Evolutionary conservation across 2,888 invertebrate species (phyloP).

Genomic region (Epsilonema sp.): DNA sequence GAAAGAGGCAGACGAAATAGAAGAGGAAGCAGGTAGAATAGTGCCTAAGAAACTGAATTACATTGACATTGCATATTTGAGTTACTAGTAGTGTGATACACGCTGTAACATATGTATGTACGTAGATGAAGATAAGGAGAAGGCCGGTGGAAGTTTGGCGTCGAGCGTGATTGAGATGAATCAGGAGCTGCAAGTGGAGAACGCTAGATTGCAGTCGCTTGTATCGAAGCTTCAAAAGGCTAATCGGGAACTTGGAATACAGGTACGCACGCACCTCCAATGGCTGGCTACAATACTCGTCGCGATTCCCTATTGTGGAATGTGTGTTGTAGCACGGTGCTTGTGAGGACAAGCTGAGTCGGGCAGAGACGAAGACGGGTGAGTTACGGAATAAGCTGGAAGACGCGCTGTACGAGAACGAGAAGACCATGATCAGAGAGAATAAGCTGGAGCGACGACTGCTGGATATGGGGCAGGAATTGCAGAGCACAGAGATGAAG

Average conservation of each 20-base stretch:
- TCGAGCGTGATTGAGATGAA: too few relatives aligned
- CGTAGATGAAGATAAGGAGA: too few relatives aligned
- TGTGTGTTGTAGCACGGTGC: conserved; percentile 43
- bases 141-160: too few relatives aligned
- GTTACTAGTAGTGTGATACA: too few relatives aligned
- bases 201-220: too few relatives aligned
- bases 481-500: conserved; percentile 1
- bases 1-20: too few relatives aligned
- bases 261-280: not conserved
- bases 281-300: conserved; percentile 1
- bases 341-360: conserved; percentile 61
- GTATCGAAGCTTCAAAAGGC: not conserved
- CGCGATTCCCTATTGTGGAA: too few relatives aligned
- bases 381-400: conserved; percentile 87
- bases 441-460: conserved; percentile 17
- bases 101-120: too few relatives aligned
- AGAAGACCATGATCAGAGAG: conserved; percentile 21
- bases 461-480: conserved; percentile 14
- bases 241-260: not conserved
- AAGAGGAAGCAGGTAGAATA: too few relatives aligned
- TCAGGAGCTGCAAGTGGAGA: too few relatives aligned
- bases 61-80: too few relatives aligned
- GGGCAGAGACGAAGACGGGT: conserved; percentile 77
- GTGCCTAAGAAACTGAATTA: too few relatives aligned
- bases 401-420: conserved; percentile 53